Evolutionary conservation across 2,888 invertebrate species (phyloP).

Genomic region (Tanytarsus gracilentus): DNA sequence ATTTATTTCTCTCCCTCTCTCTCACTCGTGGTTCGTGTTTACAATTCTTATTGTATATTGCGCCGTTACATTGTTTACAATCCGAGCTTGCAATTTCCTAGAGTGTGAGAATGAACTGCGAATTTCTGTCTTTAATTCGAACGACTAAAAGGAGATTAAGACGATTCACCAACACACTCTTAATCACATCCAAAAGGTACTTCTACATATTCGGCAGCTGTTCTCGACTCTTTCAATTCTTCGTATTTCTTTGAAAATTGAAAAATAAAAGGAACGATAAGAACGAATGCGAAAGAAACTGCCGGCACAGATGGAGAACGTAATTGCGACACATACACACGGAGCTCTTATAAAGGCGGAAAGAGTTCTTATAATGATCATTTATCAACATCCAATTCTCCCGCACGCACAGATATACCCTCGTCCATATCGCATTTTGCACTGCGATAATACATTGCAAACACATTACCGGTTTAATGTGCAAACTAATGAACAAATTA

Average conservation of each 20-base stretch:
- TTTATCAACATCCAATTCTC: background rate
- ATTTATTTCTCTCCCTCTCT: background rate
- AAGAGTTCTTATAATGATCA: slow-evolving; percentile 2
- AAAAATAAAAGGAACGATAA: background rate
- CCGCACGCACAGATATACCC: background rate
- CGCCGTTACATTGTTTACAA: background rate
- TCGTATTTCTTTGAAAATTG: too few species aligned
- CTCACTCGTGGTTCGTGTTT: background rate
- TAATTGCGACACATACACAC: slow-evolving; percentile 9
- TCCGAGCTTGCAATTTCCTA: background rate
- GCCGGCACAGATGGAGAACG: slow-evolving; percentile 16
- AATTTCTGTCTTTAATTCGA: too few species aligned
- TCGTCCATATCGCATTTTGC: background rate
- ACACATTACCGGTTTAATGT: slow-evolving; percentile 18
- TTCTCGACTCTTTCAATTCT: too few species aligned
- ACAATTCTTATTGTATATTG: background rate
- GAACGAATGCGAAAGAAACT: background rate
- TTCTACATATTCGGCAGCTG: slow-evolving; percentile 24
- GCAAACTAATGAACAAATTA: slow-evolving; percentile 26
- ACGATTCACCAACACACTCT: slow-evolving; percentile 8
- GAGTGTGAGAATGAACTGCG: background rate
- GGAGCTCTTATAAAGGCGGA: background rate
- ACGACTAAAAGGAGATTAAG: too few species aligned
- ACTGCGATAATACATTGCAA: slow-evolving; percentile 1
- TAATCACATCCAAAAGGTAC: background rate